Evolutionary conservation across 2,888 invertebrate species (phyloP).

Genomic region (Nomada ruficornis): DNA sequence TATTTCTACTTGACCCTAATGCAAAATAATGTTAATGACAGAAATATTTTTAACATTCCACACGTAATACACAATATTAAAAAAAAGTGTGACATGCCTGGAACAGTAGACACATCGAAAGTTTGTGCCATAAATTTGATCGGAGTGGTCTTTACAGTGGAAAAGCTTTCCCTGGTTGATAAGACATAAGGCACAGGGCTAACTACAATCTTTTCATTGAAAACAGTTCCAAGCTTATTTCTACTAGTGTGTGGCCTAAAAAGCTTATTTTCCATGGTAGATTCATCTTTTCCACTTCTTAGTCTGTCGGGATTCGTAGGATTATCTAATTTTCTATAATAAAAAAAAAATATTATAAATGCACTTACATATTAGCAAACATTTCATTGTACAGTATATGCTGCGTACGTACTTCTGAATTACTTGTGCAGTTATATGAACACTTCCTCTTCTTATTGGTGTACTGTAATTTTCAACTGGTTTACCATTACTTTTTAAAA

Average conservation of each 20-base stretch:
- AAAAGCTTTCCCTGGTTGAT: slow-evolving; percentile 81
- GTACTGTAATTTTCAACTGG: slow-evolving; percentile 22
- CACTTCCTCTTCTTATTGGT: slow-evolving; percentile 34
- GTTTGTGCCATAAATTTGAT: slow-evolving; percentile 77
- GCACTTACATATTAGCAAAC: background rate
- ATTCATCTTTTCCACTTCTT: slow-evolving; percentile 25
- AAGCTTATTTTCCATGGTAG: slow-evolving; percentile 42
- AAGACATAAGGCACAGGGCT: slow-evolving; percentile 81
- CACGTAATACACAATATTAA: slow-evolving; percentile 1
- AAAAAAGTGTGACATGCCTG: slow-evolving; percentile 65
- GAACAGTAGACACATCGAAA: slow-evolving; percentile 71
- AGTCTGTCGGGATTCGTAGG: slow-evolving; percentile 29
- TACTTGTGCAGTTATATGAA: slow-evolving; percentile 14
- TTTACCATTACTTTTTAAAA: slow-evolving; percentile 40
- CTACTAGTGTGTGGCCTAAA: slow-evolving; percentile 71
- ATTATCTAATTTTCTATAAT: slow-evolving; percentile 46
- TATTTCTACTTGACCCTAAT: slow-evolving; percentile 48
- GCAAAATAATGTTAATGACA: slow-evolving; percentile 33
- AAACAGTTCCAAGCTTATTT: slow-evolving; percentile 81
- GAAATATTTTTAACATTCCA: slow-evolving; percentile 10
- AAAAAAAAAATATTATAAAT: slow-evolving; percentile 18
- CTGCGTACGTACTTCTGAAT: slow-evolving; percentile 48
- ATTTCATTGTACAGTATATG: background rate
- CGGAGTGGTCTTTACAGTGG: slow-evolving; percentile 80
- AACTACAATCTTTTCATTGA: slow-evolving; percentile 81